phyloP scores from a whole-genome alignment of 2,888 invertebrate species.

The Bembecia ichneumoniformis region DNA sequence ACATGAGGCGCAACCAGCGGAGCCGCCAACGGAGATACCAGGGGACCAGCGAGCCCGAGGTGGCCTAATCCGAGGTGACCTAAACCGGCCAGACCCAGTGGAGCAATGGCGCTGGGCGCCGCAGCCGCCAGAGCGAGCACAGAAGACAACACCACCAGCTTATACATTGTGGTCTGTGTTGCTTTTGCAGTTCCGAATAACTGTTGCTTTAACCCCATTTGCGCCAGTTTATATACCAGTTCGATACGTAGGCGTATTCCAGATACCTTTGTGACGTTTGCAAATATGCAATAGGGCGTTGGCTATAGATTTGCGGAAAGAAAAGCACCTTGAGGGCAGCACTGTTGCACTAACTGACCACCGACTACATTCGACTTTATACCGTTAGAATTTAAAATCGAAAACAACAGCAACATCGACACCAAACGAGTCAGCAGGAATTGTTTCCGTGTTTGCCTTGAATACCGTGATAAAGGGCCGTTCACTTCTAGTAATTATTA shows the following conservation, averaged over 20 bases:
- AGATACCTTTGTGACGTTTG: constrained; percentile 55
- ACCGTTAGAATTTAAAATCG: constrained; percentile 23
- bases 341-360: background rate
- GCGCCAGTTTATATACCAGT: constrained; percentile 50
- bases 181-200: constrained; percentile 34
- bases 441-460: constrained; percentile 55
- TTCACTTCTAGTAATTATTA: constrained; percentile 18
- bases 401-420: constrained; percentile 16
- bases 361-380: constrained; percentile 22
- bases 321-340: constrained; percentile 31
- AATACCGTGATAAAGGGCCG: constrained; percentile 48
- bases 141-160: constrained; percentile 76
- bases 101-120: constrained; percentile 37
- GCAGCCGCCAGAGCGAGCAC: constrained; percentile 72
- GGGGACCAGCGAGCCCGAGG: constrained; percentile 19
- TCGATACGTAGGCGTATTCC: constrained; percentile 49
- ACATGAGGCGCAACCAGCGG: constrained; percentile 27
- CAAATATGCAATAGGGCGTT: constrained; percentile 52
- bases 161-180: constrained; percentile 71
- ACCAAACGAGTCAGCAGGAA: constrained; percentile 11
- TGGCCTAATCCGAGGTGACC: constrained; percentile 11
- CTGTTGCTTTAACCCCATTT: constrained; percentile 37
- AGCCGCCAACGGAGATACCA: constrained; percentile 20
- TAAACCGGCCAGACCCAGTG: constrained; percentile 8
- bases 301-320: constrained; percentile 31